phyloP scores from a whole-genome alignment of 2,113 vertebrate species.

The Malurus cyaneus region DNA sequence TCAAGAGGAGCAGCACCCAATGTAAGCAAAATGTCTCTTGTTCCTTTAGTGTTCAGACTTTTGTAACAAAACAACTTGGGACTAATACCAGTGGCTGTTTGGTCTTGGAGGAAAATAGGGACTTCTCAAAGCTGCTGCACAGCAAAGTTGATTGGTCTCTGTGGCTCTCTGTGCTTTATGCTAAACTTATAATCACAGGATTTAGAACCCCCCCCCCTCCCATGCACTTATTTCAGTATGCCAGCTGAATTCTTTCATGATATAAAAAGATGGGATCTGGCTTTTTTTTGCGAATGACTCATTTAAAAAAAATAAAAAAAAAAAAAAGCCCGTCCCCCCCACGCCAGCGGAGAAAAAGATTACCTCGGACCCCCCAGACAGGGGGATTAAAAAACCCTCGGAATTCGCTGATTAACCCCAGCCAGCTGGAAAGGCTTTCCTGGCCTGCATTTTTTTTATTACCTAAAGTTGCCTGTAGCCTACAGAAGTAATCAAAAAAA shows the following conservation, averaged over 20 bases:
- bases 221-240: background rate
- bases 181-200: background rate
- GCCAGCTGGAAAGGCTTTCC: too few species aligned
- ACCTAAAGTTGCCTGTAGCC: too few species aligned
- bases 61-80: background rate
- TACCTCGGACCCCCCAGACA: too few species aligned
- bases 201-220: background rate
- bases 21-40: background rate
- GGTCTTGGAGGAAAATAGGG: background rate
- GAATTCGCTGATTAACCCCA: too few species aligned
- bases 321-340: too few species aligned
- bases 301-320: too few species aligned
- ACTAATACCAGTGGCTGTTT: background rate
- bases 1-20: background rate
- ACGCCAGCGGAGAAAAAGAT: too few species aligned
- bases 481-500: too few species aligned
- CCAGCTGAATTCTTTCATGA: background rate
- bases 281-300: too few species aligned
- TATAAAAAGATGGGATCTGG: too few species aligned
- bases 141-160: background rate
- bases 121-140: background rate
- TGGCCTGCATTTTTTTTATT: too few species aligned
- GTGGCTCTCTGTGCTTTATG: background rate
- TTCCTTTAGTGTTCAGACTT: background rate
- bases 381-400: too few species aligned